A percentile compares a stretch with the other conserved stretches of the same genome.
phyloP scores from a whole-genome alignment of 1,140 invertebrate species.

The Solen grandis region DNA sequence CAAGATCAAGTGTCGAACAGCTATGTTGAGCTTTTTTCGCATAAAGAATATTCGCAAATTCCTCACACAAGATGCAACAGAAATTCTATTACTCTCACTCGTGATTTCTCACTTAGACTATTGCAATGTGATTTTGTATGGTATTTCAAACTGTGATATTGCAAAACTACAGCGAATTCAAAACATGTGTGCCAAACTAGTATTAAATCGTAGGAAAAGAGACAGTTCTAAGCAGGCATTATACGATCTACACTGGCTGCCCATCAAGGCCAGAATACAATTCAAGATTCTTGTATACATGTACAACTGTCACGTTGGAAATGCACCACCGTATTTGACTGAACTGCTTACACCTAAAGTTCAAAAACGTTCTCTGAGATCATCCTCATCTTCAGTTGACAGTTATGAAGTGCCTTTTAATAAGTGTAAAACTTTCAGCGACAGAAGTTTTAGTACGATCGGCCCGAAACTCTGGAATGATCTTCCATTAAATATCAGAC shows the following conservation, averaged over 20 bases:
- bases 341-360: conserved; percentile 8
- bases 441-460: conserved; percentile 4
- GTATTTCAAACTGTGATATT: neutral
- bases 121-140: conserved; percentile 10
- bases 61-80: neutral
- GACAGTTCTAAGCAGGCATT: neutral
- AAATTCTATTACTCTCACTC: neutral
- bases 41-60: conserved; percentile 15
- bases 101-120: conserved; percentile 11
- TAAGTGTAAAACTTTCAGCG: neutral
- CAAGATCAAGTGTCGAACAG: neutral
- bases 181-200: conserved; percentile 7
- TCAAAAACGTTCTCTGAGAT: neutral
- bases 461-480: conserved; percentile 8
- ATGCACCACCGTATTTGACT: neutral
- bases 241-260: conserved; percentile 2
- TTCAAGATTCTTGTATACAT: conserved; percentile 4
- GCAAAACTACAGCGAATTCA: conserved; percentile 6
- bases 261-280: no score
- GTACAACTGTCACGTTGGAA: conserved; percentile 2
- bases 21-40: neutral
- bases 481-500: conserved; percentile 1
- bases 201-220: neutral
- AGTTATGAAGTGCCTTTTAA: conserved; percentile 7
- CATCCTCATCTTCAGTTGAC: neutral